These are phyloP conservation scores for Salarias fasciatus DNA, from an alignment of 2,797 vertebrate species.

Conservation along the genomic window DNA sequence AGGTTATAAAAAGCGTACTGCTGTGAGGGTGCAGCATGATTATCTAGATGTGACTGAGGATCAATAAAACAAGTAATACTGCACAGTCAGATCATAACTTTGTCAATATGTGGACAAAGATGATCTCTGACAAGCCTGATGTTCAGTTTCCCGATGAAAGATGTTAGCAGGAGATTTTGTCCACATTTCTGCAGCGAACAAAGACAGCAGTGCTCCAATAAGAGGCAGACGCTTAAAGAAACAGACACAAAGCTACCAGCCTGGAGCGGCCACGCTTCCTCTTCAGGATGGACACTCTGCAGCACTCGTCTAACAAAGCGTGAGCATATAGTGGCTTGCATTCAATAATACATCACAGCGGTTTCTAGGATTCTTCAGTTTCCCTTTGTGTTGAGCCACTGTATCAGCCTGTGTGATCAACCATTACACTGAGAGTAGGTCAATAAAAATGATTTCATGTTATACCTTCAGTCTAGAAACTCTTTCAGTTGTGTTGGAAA, in stretches of 20 bases:
- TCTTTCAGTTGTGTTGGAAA: neutral
- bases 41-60: slow-evolving; percentile 4
- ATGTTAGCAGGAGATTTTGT: neutral
- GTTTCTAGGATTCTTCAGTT: slow-evolving; percentile 18
- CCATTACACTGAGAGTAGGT: neutral
- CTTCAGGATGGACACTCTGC: slow-evolving; percentile 13
- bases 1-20: slow-evolving; percentile 4
- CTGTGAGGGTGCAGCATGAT: neutral
- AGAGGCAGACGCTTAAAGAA: slow-evolving; percentile 11
- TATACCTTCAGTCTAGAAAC: neutral
- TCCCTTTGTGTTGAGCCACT: slow-evolving; percentile 22
- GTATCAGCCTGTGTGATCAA: slow-evolving; percentile 8
- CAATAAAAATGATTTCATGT: neutral
- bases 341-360: slow-evolving; percentile 39
- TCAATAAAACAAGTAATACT: neutral
- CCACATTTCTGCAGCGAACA: slow-evolving; percentile 3
- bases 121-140: neutral
- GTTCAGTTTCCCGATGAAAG: neutral
- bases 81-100: neutral
- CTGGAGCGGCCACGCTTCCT: slow-evolving; percentile 28
- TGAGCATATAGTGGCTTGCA: slow-evolving; percentile 20
- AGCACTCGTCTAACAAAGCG: slow-evolving; percentile 25
- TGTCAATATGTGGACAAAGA: neutral
- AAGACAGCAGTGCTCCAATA: neutral
- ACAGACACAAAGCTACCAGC: slow-evolving; percentile 30